Evolutionary conservation across 1,140 invertebrate species (phyloP), one percentile per base, ranked within the genome.

Genomic region (Riptortus pedestris): DNA sequence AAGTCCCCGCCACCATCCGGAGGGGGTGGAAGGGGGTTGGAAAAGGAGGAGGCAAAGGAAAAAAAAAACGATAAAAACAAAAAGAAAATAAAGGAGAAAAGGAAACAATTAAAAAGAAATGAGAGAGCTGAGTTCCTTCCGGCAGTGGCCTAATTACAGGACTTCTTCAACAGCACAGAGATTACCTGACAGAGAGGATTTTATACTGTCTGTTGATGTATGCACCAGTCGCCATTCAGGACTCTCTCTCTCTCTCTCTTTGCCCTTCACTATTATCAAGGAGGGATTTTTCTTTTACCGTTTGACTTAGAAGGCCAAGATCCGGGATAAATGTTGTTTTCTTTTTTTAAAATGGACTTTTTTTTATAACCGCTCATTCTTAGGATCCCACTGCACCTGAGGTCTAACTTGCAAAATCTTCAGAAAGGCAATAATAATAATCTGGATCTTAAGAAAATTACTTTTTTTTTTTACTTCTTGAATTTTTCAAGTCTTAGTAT

Each of bases 61-160:
- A 47, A 47, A 47, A 47, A 47, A 47, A 47, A 20, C 45, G 18
- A n/a, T n/a, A 9, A n/a, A 47, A 47, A 47, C 7, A 47, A 47
- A 4, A 38, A 38, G 14, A 7, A 38, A 38, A 38, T 20, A 22
- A 22, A 9, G 1, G 16, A 26, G 51, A 26, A 24, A 55, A 55
- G 20, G 24, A 55, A 55, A 24, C 51, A 55, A 55, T 55, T 55
- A 55, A 55, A 22, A 55, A 55, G 51, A 55, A 55, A 55, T 55
- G 51, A 55, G 51, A 2, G 22, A 9, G 22, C 0, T 1, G 51
- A 26, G 18, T 24, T 22, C 24, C 18, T 3, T 11, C 48, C 11
- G 24, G 48, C n/a, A n/a, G 31, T 1, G n/a, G n/a, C n/a, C 48
- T 55, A 55, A 55, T 55, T 55, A 55, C 45, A 20, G 51, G 7